These are phyloP conservation scores for Phymanthus crucifer DNA, from an alignment of 92 coral and sea anemone genomes.

Conservation along the genomic window DNA sequence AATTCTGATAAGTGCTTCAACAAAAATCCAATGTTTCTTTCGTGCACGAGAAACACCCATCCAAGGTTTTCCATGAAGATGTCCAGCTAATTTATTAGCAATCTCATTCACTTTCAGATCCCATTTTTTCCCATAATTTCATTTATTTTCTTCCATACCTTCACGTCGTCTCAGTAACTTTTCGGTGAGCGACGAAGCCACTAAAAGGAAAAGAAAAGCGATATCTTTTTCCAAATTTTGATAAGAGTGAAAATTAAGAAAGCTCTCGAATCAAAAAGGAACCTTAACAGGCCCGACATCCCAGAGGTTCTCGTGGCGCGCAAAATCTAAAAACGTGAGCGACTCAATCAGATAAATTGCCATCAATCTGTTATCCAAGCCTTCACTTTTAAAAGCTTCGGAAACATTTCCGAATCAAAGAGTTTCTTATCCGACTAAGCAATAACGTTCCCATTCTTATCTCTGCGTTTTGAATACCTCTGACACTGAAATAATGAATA, in stretches of 20 bases:
- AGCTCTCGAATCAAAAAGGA: too few relatives aligned
- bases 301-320: too few relatives aligned
- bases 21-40: too few relatives aligned
- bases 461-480: neutral
- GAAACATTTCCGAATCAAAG: neutral
- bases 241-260: too few relatives aligned
- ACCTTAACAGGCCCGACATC: too few relatives aligned
- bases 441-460: neutral
- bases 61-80: too few relatives aligned
- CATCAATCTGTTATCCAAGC: neutral
- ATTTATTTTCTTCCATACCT: neutral
- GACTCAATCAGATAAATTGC: neutral
- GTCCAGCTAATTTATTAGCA: too few relatives aligned
- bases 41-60: too few relatives aligned
- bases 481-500: neutral
- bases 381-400: neutral
- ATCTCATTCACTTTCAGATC: too few relatives aligned
- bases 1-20: too few relatives aligned
- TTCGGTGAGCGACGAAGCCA: neutral
- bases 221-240: too few relatives aligned
- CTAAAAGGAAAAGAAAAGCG: neutral
- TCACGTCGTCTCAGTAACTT: neutral
- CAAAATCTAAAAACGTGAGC: neutral
- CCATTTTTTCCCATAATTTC: too few relatives aligned
- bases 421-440: neutral